Conservation (phyloP, 2,113 vertebrate species). For the Isurus oxyrinchus region DNA sequence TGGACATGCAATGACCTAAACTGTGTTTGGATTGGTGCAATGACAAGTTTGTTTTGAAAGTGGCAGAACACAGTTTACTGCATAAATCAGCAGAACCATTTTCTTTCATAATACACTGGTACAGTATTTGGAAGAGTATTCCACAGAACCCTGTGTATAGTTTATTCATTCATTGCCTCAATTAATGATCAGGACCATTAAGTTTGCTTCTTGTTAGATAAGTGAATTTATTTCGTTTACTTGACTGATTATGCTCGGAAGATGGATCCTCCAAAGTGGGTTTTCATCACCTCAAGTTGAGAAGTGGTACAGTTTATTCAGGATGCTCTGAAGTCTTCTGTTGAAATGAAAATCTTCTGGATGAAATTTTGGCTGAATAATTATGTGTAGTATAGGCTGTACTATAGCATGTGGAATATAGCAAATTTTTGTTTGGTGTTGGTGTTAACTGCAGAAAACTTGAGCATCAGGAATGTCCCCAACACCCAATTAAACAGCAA, state of each 20-base stretch:
- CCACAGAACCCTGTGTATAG: background rate
- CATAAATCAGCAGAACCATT: background rate
- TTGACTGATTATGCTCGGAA: background rate
- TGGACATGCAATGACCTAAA: background rate
- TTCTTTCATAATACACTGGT: background rate
- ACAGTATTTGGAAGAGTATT: background rate
- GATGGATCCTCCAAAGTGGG: background rate
- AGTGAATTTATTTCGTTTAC: background rate
- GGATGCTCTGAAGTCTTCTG: background rate
- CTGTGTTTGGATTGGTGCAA: background rate
- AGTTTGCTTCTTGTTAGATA: background rate
- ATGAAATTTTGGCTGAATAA: background rate
- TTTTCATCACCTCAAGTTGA: background rate
- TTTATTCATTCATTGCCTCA: background rate
- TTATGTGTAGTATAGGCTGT: background rate
- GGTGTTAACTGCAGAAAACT: background rate
- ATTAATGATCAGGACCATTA: background rate
- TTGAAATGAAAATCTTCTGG: background rate
- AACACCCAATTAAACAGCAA: background rate
- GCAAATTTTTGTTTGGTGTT: background rate
- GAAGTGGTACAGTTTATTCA: background rate
- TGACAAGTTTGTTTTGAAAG: background rate
- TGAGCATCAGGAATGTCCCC: background rate
- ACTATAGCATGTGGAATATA: background rate
- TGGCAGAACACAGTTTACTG: too few relatives aligned